Percentiles rank a stretch among this genome's conserved stretches.
phyloP scores from a whole-genome alignment of 1,140 invertebrate species.

The Argopecten irradians region DNA sequence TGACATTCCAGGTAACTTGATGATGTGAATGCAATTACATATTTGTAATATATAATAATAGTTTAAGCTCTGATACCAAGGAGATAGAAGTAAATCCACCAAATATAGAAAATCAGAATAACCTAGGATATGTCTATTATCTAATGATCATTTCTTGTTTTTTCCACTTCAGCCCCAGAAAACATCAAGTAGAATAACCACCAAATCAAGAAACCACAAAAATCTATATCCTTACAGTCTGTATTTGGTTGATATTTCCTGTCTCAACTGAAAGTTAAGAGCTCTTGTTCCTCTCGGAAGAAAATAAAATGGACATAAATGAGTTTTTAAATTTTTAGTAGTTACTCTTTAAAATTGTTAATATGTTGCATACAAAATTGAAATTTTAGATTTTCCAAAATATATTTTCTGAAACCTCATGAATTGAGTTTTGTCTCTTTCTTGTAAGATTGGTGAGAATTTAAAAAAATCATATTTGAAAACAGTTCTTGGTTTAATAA shows the following conservation, averaged over 20 bases:
- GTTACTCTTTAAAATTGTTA: neutral
- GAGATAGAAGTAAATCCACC: no score
- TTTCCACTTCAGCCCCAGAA: conserved; percentile 46
- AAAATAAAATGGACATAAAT: no score
- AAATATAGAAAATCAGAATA: no score
- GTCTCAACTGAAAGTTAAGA: neutral
- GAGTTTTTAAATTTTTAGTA: neutral
- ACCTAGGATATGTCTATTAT: neutral
- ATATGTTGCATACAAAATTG: neutral
- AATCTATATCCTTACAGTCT: conserved; percentile 57
- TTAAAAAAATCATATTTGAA: neutral
- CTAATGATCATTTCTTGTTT: neutral
- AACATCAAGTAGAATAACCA: conserved; percentile 35
- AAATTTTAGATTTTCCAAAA: neutral
- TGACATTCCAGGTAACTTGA: no score
- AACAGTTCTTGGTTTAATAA: no score
- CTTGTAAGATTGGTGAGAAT: neutral
- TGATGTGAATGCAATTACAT: no score
- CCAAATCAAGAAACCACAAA: conserved; percentile 24
- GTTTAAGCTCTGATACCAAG: no score
- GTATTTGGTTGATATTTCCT: neutral
- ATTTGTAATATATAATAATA: no score
- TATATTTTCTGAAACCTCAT: neutral
- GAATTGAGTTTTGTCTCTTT: neutral
- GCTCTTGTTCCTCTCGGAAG: neutral